Base-by-base conservation (phyloP, 2,888 invertebrate genomes). In the Hydrotaea cyrtoneurina region DNA sequence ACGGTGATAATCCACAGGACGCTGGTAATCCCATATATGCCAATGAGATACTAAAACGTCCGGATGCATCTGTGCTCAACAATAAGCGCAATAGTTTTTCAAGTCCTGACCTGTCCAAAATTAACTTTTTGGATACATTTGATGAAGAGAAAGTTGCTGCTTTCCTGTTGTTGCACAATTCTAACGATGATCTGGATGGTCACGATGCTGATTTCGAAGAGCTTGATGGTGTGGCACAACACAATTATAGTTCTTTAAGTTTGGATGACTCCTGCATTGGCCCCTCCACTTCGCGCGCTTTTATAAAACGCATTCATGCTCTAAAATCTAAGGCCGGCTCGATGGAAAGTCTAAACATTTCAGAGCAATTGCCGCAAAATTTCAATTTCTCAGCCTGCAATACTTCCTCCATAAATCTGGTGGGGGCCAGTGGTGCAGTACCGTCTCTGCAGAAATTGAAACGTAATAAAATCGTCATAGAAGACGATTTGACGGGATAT, bases 341-440 rank as follows among this genome's bases (percentile, higher is more conserved):
- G 0, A 62, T 88, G 17, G 88, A 89, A 31, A 89, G 90, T 77
- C 82, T 92, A 1, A 92, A 92, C 87, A 88, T 92, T 23, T 92
- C 93, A 0, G 88, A 90, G 76, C 90, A 90, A 64, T 87, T 92
- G 62, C 90, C 91, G 15, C 87, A 90, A 39, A 92, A 92, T 86
- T 92, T 92, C 57, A 92, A 93, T 85, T 91, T 92, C 76, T 92
- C 93, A 0, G 93, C 93, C 8, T 90, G 90, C 62, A 92, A 93
- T 82, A 87, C 90, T 13, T 92, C 92, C 0, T 89, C 89, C 11
- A 90, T 92, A 0, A 92, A 92, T 88, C 89, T 92, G 19, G 88
- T 92, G 71, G 93, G 92, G 1, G 87, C 92, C 4, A 90, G 90
- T 87, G 88, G 92, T 1, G 91, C 91, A 4, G 87, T 87, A 0